These are phyloP conservation scores for Octodon degus DNA, from an alignment of 2,113 vertebrate species.

Conservation along the genomic window DNA sequence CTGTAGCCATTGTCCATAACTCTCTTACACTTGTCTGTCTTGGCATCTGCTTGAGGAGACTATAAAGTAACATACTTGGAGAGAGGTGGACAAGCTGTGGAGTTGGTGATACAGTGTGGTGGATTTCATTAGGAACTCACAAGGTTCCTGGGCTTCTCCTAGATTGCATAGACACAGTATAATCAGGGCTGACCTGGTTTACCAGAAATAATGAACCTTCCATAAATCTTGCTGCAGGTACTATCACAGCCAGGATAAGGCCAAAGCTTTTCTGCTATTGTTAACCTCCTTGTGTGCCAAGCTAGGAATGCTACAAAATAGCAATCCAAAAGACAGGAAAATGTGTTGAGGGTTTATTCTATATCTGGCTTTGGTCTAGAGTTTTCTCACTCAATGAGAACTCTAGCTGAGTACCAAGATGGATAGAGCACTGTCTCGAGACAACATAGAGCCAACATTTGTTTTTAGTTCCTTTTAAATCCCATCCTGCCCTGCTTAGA, in stretches of 20 bases:
- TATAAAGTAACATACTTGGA: not conserved
- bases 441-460: not conserved
- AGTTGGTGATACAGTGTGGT: not conserved
- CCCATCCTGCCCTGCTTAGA: slow-evolving; percentile 19
- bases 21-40: not conserved
- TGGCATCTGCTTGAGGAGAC: not conserved
- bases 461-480: slow-evolving; percentile 15
- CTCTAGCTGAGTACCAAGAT: slow-evolving; percentile 8
- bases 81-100: not conserved
- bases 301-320: slow-evolving; percentile 3
- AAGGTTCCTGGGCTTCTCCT: not conserved
- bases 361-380: not conserved
- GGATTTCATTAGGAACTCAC: not conserved
- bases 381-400: not conserved
- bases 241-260: not conserved
- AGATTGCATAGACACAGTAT: not conserved
- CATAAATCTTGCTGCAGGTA: not conserved
- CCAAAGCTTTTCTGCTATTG: not conserved
- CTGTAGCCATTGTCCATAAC: not conserved
- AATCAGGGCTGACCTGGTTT: not conserved
- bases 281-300: not conserved
- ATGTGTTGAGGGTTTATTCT: not conserved
- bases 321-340: not conserved
- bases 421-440: not conserved
- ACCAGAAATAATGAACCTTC: not conserved